A percentile compares a stretch with the other conserved stretches of the same genome.
Evolutionary conservation across 2,113 vertebrate species (phyloP).

Genomic region (Festucalex cinctus): DNA sequence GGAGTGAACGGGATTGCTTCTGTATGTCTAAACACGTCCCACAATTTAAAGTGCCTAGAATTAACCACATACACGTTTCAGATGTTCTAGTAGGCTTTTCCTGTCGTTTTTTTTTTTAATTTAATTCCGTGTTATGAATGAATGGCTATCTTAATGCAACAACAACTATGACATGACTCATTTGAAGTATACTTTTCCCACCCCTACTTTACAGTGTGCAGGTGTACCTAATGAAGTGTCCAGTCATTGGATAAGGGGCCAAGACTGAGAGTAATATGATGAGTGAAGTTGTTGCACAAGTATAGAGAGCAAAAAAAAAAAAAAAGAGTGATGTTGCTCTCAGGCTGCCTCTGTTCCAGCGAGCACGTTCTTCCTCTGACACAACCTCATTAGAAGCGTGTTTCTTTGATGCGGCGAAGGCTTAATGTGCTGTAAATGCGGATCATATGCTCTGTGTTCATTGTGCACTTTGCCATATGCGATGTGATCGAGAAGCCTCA

Average conservation of each 20-base stretch:
- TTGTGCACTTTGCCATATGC: slow-evolving; percentile 31
- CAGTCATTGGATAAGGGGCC: neutral
- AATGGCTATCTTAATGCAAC: no score
- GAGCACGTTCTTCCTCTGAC: neutral
- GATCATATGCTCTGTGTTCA: slow-evolving; percentile 19
- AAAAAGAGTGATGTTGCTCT: neutral
- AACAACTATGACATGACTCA: no score
- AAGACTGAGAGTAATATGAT: neutral
- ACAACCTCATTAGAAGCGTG: neutral
- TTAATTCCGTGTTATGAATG: no score
- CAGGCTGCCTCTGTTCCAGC: neutral
- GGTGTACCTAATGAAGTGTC: neutral
- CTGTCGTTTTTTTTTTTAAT: neutral
- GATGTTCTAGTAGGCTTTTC: neutral
- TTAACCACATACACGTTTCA: neutral
- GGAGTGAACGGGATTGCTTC: no score
- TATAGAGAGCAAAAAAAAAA: neutral
- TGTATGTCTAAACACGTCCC: no score
- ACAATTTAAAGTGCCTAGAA: neutral
- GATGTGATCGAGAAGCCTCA: slow-evolving; percentile 27
- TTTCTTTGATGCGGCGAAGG: slow-evolving; percentile 1
- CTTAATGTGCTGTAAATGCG: slow-evolving; percentile 1
- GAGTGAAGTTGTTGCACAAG: neutral
- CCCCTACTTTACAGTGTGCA: neutral
- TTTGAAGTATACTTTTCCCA: no score